phyloP scores from a whole-genome alignment of 2,113 vertebrate species.

The Saimiri boliviensis region DNA sequence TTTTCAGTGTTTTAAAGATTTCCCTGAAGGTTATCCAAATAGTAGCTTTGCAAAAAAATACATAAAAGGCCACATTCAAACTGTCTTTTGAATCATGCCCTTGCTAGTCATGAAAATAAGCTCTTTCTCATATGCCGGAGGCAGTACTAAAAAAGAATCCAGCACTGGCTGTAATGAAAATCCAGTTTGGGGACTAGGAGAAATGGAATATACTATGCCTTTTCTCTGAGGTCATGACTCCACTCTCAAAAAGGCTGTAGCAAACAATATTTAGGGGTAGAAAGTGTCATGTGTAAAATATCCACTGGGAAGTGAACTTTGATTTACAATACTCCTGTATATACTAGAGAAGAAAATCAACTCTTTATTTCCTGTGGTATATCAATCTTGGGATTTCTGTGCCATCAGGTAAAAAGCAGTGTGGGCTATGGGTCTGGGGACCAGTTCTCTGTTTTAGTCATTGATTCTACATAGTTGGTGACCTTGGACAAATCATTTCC shows the following conservation, averaged over 20 bases:
- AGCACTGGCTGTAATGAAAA: slow-evolving; percentile 55
- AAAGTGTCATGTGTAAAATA: not conserved
- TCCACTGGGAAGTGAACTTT: not conserved
- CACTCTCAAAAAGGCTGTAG: not conserved
- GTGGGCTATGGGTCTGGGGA: not conserved
- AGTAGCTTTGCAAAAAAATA: not conserved
- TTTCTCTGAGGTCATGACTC: slow-evolving; percentile 27
- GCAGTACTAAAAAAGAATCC: slow-evolving; percentile 54
- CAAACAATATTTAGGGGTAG: not conserved
- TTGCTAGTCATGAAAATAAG: slow-evolving; percentile 57
- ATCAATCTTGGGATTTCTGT: not conserved
- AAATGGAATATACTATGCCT: slow-evolving; percentile 49
- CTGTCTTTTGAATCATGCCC: slow-evolving; percentile 58
- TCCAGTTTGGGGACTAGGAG: not conserved
- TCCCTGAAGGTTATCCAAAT: slow-evolving; percentile 39
- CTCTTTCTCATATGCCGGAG: not conserved
- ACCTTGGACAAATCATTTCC: not conserved
- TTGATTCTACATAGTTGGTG: not conserved
- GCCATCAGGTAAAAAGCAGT: not conserved
- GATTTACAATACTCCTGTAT: not conserved
- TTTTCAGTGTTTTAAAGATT: slow-evolving; percentile 57
- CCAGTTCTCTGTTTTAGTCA: not conserved
- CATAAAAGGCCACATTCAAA: slow-evolving; percentile 56
- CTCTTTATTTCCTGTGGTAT: not conserved
- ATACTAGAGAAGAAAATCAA: not conserved